phyloP scores from a whole-genome alignment of 2,113 vertebrate species.

The Colaptes auratus region DNA sequence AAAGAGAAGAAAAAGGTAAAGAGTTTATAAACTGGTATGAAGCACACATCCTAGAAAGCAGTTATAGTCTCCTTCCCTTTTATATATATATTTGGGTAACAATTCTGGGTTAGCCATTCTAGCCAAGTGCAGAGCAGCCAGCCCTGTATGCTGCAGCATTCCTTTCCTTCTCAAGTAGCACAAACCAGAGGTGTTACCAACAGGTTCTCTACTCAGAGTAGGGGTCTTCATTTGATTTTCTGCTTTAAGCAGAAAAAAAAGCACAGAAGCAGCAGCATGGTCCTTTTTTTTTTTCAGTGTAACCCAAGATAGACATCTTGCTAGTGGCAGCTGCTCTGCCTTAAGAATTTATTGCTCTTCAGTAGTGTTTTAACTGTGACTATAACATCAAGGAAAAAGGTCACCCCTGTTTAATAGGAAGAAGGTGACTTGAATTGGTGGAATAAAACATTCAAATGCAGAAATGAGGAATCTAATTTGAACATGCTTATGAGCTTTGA shows the following conservation, averaged over 20 bases:
- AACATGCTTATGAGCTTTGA: not conserved
- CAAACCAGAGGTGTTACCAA: not conserved
- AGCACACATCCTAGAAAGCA: not conserved
- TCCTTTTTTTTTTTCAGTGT: not conserved
- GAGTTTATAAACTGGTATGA: not conserved
- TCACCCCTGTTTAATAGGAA: not conserved
- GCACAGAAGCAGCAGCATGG: not conserved
- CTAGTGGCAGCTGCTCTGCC: not conserved
- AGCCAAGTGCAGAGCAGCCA: not conserved
- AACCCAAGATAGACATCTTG: not conserved
- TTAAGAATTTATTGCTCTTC: not conserved
- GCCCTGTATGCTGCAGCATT: not conserved
- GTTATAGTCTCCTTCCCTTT: not conserved
- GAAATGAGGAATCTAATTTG: not conserved
- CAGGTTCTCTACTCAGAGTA: not conserved
- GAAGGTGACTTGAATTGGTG: not conserved
- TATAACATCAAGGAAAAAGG: not conserved
- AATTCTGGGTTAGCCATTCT: not conserved
- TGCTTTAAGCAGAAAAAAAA: not conserved
- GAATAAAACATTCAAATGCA: not conserved
- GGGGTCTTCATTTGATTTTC: not conserved
- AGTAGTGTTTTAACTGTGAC: not conserved
- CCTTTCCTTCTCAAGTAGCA: not conserved
- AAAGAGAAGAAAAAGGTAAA: conserved; percentile 42
- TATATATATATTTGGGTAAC: not conserved